These are phyloP conservation scores for Xiphorhynchus erythropygius DNA, from an alignment of 2,797 vertebrate genomes.

Conservation along the genomic window DNA sequence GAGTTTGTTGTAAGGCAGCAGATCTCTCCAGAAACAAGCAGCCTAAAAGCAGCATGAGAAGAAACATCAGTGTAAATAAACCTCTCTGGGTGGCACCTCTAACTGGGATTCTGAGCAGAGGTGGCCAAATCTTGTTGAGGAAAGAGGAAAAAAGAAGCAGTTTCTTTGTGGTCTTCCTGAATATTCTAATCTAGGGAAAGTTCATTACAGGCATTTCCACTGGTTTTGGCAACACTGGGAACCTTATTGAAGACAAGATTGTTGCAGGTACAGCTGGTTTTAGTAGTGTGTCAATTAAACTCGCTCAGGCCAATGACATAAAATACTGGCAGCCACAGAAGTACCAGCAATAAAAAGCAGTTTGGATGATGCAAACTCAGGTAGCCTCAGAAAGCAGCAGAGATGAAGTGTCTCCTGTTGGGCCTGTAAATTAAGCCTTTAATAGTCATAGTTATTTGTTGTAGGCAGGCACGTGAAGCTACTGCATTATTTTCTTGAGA, in stretches of 20 bases:
- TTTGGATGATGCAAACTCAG: not conserved
- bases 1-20: not conserved
- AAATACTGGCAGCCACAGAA: not conserved
- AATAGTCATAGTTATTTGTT: not conserved
- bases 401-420: not conserved
- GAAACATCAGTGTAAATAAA: not conserved
- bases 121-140: not conserved
- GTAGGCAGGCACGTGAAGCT: not conserved
- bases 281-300: not conserved
- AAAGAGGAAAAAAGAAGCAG: not conserved
- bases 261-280: conserved; percentile 1
- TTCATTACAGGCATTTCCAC: not conserved
- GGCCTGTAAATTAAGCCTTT: not conserved
- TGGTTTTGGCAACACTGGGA: not conserved
- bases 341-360: not conserved
- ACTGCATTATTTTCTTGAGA: not conserved
- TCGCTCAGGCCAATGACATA: conserved; percentile 12
- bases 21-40: not conserved
- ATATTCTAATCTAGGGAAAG: not conserved
- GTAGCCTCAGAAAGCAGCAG: not conserved
- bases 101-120: not conserved
- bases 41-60: not conserved
- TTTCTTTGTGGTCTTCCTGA: not conserved
- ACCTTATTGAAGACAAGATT: not conserved
- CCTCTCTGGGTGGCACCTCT: not conserved